Evolutionary conservation across 2,113 vertebrate species (phyloP).

Genomic region (Aplodontia rufa): DNA sequence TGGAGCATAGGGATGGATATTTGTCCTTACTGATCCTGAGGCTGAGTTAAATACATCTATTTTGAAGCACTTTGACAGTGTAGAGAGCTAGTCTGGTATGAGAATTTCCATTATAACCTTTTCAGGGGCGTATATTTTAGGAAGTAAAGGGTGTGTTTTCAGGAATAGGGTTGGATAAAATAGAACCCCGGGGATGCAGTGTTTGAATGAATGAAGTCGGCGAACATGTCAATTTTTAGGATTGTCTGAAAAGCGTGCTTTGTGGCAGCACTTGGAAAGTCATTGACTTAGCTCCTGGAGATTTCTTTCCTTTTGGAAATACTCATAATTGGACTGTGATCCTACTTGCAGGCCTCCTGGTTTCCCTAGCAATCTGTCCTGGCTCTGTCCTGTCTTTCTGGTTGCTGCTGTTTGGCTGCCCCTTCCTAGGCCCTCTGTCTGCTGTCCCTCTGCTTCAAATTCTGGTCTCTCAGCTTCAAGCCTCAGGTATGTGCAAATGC

Average conservation of each 20-base stretch:
- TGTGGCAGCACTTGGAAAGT: not conserved
- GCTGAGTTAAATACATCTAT: not conserved
- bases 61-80: not conserved
- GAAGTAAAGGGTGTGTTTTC: not conserved
- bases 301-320: not conserved
- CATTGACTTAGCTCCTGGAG: not conserved
- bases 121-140: not conserved
- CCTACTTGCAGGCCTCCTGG: not conserved
- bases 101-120: not conserved
- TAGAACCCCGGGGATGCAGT: not conserved
- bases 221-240: not conserved
- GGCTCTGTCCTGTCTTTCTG: not conserved
- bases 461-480: not conserved
- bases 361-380: not conserved
- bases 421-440: not conserved
- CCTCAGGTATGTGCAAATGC: not conserved
- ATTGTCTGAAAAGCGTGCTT: not conserved
- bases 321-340: not conserved
- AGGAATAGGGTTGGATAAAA: not conserved
- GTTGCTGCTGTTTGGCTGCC: not conserved
- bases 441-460: not conserved
- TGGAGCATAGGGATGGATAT: not conserved
- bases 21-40: conserved; percentile 4
- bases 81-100: not conserved
- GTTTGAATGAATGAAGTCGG: not conserved